phyloP scores from a whole-genome alignment of 2,113 vertebrate genomes.

The Pantherophis guttatus region DNA sequence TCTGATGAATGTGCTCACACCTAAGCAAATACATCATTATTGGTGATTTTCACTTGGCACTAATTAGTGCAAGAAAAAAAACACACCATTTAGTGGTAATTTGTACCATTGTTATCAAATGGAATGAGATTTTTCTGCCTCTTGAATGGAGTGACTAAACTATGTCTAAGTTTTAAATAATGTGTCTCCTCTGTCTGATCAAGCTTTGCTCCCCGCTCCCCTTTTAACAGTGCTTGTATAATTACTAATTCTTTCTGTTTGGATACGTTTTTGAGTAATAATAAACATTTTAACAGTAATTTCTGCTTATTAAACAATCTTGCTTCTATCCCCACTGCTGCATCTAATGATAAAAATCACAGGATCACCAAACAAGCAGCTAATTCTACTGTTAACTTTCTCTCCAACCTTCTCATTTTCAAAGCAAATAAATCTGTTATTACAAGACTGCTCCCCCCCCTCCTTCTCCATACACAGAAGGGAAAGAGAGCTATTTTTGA shows the following conservation, averaged over 20 bases:
- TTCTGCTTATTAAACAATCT: conserved; percentile 70
- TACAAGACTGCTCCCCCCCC: conserved; percentile 64
- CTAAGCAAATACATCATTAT: background rate
- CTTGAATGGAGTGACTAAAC: conserved; percentile 36
- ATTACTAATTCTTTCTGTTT: conserved; percentile 59
- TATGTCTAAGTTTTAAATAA: conserved; percentile 55
- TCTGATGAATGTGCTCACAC: conserved; percentile 1
- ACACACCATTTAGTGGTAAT: conserved; percentile 45
- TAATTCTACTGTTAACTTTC: conserved; percentile 75
- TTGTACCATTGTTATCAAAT: conserved; percentile 60
- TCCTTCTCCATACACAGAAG: conserved; percentile 61
- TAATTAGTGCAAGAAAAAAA: conserved; percentile 44
- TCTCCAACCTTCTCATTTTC: conserved; percentile 75
- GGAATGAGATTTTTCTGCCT: conserved; percentile 63
- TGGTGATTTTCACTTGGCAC: conserved; percentile 27
- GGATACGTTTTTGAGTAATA: conserved; percentile 58
- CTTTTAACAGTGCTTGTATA: conserved; percentile 55
- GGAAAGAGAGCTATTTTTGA: conserved; percentile 75
- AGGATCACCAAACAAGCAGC: conserved; percentile 70
- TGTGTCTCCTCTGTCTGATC: conserved; percentile 37
- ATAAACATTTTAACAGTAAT: conserved; percentile 63
- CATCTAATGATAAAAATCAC: conserved; percentile 63
- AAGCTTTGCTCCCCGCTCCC: conserved; percentile 38
- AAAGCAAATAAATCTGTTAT: conserved; percentile 75
- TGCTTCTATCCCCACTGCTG: conserved; percentile 17